A percentile compares a stretch with the other conserved stretches of the same genome.
Evolutionary conservation across 1,140 invertebrate species (phyloP).

Genomic region (Homarus americanus): DNA sequence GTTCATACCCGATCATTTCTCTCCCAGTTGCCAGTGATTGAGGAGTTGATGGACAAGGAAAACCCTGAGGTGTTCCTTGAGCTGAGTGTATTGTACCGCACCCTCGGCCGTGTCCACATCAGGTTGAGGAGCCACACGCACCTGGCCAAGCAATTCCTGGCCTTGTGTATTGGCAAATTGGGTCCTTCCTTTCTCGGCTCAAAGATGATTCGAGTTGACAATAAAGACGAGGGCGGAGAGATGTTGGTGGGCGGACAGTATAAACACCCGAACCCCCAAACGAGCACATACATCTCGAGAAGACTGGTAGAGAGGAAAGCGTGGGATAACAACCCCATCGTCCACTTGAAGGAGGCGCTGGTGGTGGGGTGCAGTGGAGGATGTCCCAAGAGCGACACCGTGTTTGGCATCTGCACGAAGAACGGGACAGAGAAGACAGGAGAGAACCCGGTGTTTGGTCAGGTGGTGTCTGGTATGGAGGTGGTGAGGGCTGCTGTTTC

Average conservation of each 20-base stretch:
- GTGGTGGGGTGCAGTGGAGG: not conserved
- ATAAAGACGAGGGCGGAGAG: conserved; percentile 29
- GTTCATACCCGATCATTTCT: no score
- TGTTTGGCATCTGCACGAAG: conserved; percentile 18
- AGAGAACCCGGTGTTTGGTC: not conserved
- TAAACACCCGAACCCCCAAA: no score
- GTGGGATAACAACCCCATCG: not conserved
- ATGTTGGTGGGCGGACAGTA: not conserved
- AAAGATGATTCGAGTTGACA: conserved; percentile 32
- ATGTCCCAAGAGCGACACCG: no score
- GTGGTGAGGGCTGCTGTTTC: not conserved
- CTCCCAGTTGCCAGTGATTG: conserved; percentile 28
- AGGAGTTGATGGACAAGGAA: not conserved
- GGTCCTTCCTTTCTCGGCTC: conserved; percentile 32
- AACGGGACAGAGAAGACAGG: not conserved
- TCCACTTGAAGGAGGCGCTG: not conserved
- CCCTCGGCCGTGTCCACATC: conserved; percentile 48
- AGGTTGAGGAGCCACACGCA: conserved; percentile 27
- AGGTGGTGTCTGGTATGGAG: conserved; percentile 21
- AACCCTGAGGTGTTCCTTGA: conserved; percentile 56
- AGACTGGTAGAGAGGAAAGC: not conserved
- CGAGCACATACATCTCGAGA: not conserved
- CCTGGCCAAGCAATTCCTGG: conserved; percentile 48
- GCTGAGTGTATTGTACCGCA: not conserved
- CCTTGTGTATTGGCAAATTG: conserved; percentile 25